These are phyloP conservation scores for Haliclona indistincta DNA, from an alignment of 37 sponge, comb jelly and placozoan genomes.

Conservation along the genomic window DNA sequence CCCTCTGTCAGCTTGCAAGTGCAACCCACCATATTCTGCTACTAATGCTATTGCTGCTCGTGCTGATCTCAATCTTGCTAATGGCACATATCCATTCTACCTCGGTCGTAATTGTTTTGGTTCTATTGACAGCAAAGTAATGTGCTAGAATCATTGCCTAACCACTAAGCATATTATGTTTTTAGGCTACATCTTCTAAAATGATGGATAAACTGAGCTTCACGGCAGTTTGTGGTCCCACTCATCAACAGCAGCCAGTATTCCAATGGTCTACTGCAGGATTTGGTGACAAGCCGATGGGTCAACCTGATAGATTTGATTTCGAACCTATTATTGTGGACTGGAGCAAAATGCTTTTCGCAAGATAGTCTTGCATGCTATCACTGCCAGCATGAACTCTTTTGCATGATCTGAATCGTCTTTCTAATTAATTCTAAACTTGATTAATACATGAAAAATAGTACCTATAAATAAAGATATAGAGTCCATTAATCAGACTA, in stretches of 20 bases:
- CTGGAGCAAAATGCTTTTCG: conserved; percentile 37
- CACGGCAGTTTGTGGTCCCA: conserved; percentile 88
- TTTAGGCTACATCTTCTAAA: no score
- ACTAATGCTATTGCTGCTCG: conserved; percentile 94
- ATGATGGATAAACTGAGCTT: conserved; percentile 10
- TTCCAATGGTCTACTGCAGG: conserved; percentile 96
- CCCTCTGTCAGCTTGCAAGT: conserved; percentile 84
- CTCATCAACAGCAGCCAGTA: conserved; percentile 84
- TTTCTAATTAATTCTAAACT: no score
- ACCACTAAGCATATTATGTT: no score
- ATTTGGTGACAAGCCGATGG: conserved; percentile 53
- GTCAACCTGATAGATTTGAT: conserved; percentile 87
- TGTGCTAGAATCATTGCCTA: no score
- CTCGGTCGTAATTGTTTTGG: conserved; percentile 87
- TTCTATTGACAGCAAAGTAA: conserved; percentile 92
- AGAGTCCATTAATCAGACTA: no score
- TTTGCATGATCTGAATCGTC: no score
- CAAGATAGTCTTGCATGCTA: no score
- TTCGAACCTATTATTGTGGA: conserved; percentile 56
- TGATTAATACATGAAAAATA: no score
- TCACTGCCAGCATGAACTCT: no score
- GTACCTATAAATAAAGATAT: no score
- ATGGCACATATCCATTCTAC: conserved; percentile 84
- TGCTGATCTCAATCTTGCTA: conserved; percentile 91
- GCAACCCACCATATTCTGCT: conserved; percentile 91